Evolutionary conservation across 2,113 vertebrate genomes (phyloP), one percentile per base, ranked within the genome.

Genomic region (Epinephelus fuscoguttatus): DNA sequence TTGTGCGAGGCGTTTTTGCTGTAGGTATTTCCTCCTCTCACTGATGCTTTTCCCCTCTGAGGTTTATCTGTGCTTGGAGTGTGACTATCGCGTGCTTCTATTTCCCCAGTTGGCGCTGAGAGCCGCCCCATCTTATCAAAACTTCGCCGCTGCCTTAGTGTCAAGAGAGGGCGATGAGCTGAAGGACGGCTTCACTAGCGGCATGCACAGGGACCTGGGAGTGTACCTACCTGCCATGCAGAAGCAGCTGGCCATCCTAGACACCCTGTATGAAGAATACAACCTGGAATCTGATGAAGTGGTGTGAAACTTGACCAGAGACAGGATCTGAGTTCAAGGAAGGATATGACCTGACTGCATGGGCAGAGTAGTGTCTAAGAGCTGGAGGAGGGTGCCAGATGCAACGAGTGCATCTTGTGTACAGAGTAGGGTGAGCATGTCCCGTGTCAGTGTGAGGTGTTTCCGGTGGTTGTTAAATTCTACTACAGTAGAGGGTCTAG

Each of bases 241-340:
- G 92, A 96, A 94, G 75, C 98, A 99, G 93, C 96, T 99, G 87
- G 92, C 89, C 70, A 96, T 99, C 85, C 95, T 99, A 86, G 98
- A 99, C 80, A 91, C 94, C 82, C 93, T 99, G 52, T 99, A 99
- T 11, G 97, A 98, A 81, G 94, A 97, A 75, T 96, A 99, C 74
- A 97, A 96, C 89, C 96, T 99, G 91, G 98, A 99, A 83, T 99
- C 98, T 0, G 97, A 99, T 4, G 98, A 99, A 93, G 96, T 99
- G 75, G 98, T 99, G 90, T 99, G 96, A 99, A 64, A 61, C 55
- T 11, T 3, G 18, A 71, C 50, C 45, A 7, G 37, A 49, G 33
- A 75, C 3, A 33, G 13, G 23, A 42, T 59, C 18, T 0, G 10
- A 47, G 21, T 30, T 81, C 21, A 23, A 64, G 69, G 49, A 75